A percentile compares a stretch with the other conserved stretches of the same genome.
Evolutionary conservation across 2,797 vertebrate genomes (phyloP).

Genomic region (Hypotaenidia okinawae): DNA sequence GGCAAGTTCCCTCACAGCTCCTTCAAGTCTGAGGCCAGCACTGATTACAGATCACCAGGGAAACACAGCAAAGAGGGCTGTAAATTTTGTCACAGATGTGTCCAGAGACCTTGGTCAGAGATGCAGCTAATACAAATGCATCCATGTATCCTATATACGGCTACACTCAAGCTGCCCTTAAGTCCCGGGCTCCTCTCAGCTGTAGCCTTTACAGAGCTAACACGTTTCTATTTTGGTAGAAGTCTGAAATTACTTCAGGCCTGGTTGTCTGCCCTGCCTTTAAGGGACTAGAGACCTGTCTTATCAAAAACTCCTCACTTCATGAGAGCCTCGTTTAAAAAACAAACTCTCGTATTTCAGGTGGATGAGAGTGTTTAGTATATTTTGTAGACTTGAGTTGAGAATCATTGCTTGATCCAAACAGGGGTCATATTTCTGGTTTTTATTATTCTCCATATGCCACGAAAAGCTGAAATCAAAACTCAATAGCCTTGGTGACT

Average conservation of each 20-base stretch:
- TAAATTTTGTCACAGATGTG: background rate
- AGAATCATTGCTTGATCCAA: background rate
- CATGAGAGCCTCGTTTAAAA: background rate
- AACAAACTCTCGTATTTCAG: background rate
- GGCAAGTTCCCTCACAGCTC: background rate
- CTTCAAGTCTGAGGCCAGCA: background rate
- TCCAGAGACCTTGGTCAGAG: background rate
- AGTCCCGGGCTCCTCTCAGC: background rate
- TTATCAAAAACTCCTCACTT: background rate
- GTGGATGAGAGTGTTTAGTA: background rate
- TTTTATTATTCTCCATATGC: background rate
- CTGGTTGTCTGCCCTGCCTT: background rate
- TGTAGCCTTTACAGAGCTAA: background rate
- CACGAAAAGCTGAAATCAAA: too few species aligned
- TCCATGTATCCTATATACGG: background rate
- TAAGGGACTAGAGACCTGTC: background rate
- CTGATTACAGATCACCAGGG: background rate
- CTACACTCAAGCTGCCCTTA: fast-evolving
- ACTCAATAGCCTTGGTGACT: too few species aligned
- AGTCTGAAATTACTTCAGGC: background rate
- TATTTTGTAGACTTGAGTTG: background rate
- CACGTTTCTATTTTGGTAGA: background rate
- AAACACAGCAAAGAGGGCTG: background rate
- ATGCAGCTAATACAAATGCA: background rate
- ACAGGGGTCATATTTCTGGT: background rate